These are phyloP conservation scores for Liasis olivaceus DNA, from an alignment of 2,797 vertebrate genomes.

Conservation along the genomic window DNA sequence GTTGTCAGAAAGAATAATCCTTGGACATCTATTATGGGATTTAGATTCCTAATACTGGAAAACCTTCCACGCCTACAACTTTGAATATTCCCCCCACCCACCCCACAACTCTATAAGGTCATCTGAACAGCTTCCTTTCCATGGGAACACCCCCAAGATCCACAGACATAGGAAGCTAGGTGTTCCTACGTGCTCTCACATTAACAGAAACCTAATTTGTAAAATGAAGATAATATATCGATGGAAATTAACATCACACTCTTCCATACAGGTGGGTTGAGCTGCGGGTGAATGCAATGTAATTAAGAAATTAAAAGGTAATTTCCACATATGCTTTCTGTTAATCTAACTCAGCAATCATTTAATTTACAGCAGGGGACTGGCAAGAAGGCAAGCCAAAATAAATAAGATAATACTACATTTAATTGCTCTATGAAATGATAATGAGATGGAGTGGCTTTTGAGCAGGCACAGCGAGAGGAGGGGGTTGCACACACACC, in stretches of 20 bases:
- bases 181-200: conserved; percentile 24
- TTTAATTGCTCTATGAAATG: conserved; percentile 54
- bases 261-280: conserved; percentile 62
- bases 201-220: conserved; percentile 59
- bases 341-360: conserved; percentile 61
- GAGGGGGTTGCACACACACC: conserved; percentile 30
- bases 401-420: conserved; percentile 72
- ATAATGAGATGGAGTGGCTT: conserved; percentile 45
- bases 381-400: conserved; percentile 67
- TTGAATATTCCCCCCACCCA: background rate
- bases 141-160: background rate
- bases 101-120: background rate
- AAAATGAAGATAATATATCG: conserved; percentile 60
- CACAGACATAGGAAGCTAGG: conserved; percentile 14
- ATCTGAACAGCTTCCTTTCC: background rate
- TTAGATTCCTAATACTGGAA: background rate
- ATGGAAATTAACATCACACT: conserved; percentile 66
- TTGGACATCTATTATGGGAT: background rate
- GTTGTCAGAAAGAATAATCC: background rate
- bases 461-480: conserved; percentile 23
- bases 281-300: conserved; percentile 74
- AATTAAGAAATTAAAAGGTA: conserved; percentile 80
- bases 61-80: background rate
- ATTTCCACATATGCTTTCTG: conserved; percentile 74
- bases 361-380: conserved; percentile 71